Base-by-base conservation (phyloP, 2,113 vertebrate genomes). In the Silurus asotus region DNA sequence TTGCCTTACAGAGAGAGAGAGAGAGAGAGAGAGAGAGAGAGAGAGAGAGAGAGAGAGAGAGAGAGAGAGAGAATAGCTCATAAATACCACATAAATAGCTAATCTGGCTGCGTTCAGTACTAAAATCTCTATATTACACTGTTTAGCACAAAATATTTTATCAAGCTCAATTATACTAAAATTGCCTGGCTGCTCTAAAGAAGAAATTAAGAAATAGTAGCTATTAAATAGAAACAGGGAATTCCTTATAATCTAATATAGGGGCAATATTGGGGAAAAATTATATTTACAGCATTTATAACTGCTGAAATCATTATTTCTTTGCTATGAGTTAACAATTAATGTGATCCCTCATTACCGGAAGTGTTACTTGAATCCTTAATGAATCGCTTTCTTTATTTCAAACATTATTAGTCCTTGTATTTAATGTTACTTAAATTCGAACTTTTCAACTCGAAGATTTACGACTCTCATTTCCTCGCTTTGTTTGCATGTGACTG, bases 381-480 rank as follows among this genome's bases (percentile, higher is more conserved):
- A 75, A 7, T 23, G 6, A 8, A 75, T 1, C 2, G 23, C 23
- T 25, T 53, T 53, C 5, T 76, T 25, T 76, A n/a, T 76, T 23
- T 55, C 11, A 75, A 75, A 53, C 72, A 75, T 77, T 14, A 77
- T 77, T 77, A 84, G 83, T 84, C 86, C 85, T 84, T 80, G 77
- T 55, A 77, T 51, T 75, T 23, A n/a, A 14, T n/a, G 49, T 76
- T 76, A 53, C 90, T 87, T 88, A 70, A 87, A 88, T 90, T 64
- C 91, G 72, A 93, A 92, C 91, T 91, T 92, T 92, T 92, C 87
- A 91, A 91, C 89, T 90, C 81, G 48, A 56, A 86, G 91, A 92
- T 90, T 91, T 84, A 90, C 56, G 79, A 58, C 25, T 6, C 8
- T 7, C 64, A 88, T 87, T 87, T 87, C 87, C 64, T 65, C 77